Evolutionary conservation across 92 coral and sea anemone genomes (phyloP).

Genomic region (Nematostella vectensis): DNA sequence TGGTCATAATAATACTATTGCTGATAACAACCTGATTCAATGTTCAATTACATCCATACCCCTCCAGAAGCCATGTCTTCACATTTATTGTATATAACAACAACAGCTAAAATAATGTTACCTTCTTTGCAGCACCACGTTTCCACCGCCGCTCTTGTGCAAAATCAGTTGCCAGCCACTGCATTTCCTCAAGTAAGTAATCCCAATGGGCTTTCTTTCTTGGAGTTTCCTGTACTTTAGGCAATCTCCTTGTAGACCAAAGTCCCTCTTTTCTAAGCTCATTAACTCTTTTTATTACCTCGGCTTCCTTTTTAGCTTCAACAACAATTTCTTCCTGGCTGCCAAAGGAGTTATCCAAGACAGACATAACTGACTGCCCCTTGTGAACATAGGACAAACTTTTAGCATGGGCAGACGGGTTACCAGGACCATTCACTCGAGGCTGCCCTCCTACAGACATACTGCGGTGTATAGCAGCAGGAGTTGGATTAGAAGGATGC

Average conservation of each 20-base stretch:
- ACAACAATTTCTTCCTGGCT: conserved; percentile 88
- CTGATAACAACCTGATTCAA: too few species aligned
- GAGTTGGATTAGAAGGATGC: conserved; percentile 5
- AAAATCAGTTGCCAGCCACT: conserved; percentile 99
- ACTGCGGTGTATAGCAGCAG: conserved; percentile 14
- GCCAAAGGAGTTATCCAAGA: conserved; percentile 72
- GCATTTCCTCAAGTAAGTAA: conserved; percentile 94
- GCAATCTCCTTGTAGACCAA: conserved; percentile 82
- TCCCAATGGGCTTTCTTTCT: conserved; percentile 98
- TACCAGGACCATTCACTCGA: conserved; percentile 56
- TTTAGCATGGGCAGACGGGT: conserved; percentile 6
- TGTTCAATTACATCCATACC: too few species aligned
- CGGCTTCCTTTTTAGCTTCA: conserved; percentile 94
- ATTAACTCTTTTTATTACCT: conserved; percentile 80
- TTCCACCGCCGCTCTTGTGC: conserved; percentile 98
- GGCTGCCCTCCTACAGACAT: conserved; percentile 26
- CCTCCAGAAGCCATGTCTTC: too few species aligned
- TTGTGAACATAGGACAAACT: conserved; percentile 24
- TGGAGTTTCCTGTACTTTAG: conserved; percentile 88
- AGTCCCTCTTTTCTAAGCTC: conserved; percentile 96
- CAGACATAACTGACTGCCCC: conserved; percentile 65
- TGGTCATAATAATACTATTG: too few species aligned
- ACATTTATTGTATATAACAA: too few species aligned
- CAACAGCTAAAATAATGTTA: too few species aligned
- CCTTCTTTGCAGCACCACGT: conserved; percentile 96